Conservation (phyloP, 2,797 vertebrate genomes). For the Argentina silus region DNA sequence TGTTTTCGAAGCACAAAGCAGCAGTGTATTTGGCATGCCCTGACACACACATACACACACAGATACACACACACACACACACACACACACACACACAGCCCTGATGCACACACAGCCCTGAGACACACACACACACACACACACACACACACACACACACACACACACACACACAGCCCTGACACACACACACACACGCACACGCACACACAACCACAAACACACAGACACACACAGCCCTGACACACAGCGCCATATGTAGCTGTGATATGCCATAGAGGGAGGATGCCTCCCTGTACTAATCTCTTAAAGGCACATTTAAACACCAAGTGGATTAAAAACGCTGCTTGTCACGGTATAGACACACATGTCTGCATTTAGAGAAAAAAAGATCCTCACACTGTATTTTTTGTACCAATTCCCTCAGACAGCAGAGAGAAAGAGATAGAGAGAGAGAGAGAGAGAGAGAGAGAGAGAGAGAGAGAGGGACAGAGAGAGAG, state of each 20-base stretch:
- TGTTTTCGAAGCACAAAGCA: not conserved
- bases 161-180: not conserved
- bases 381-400: not conserved
- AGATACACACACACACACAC: slow-evolving; percentile 9
- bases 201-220: not conserved
- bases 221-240: not conserved
- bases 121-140: not conserved
- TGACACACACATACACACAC: not conserved
- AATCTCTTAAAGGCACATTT: slow-evolving; percentile 51
- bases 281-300: slow-evolving; percentile 9
- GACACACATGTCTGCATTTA: not conserved
- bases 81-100: not conserved
- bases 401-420: not conserved
- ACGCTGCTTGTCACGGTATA: slow-evolving; percentile 29
- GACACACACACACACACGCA: not conserved
- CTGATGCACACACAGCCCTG: too few relatives aligned
- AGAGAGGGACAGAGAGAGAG: not conserved
- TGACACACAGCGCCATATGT: not conserved
- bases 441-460: slow-evolving; percentile 1
- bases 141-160: slow-evolving; percentile 5
- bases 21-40: too few relatives aligned
- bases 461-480: slow-evolving; percentile 4
- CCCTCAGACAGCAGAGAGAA: not conserved
- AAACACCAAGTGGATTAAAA: slow-evolving; percentile 42
- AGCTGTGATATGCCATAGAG: slow-evolving; percentile 15